A percentile compares a stretch with the other conserved stretches of the same genome.
phyloP scores from a whole-genome alignment of 2,797 vertebrate species.

The Poeciliopsis turneri region DNA sequence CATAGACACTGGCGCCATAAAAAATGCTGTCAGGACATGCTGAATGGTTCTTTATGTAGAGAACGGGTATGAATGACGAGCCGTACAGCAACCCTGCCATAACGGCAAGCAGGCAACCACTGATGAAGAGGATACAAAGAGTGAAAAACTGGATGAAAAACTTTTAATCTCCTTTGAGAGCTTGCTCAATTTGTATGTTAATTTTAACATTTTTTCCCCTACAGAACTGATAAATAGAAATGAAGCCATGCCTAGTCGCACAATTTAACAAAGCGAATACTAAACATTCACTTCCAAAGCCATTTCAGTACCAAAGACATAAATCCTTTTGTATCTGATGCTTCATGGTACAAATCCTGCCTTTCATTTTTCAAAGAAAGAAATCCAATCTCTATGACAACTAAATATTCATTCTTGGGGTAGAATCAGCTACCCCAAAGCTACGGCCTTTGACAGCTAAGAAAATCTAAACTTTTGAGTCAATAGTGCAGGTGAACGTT shows the following conservation, averaged over 20 bases:
- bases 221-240: constrained; percentile 2
- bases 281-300: not conserved
- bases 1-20: constrained; percentile 85
- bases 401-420: not conserved
- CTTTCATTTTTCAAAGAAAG: not conserved
- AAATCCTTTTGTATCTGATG: not conserved
- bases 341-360: not conserved
- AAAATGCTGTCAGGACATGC: constrained; percentile 81
- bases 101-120: constrained; percentile 86
- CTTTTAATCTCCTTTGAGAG: not conserved
- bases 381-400: not conserved
- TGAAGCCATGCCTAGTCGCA: not conserved
- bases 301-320: not conserved
- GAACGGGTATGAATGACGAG: constrained; percentile 84
- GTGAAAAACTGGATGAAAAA: not conserved
- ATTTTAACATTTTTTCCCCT: not conserved
- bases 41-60: constrained; percentile 90
- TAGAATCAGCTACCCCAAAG: not conserved
- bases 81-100: constrained; percentile 86
- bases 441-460: not conserved
- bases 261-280: not conserved
- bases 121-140: constrained; percentile 46
- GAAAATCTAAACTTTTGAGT: too few relatives aligned
- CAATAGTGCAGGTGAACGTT: not conserved
- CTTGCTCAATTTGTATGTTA: not conserved